Evolutionary conservation across 2,113 vertebrate genomes (phyloP).

Genomic region (Apistogramma diplotaenia): DNA sequence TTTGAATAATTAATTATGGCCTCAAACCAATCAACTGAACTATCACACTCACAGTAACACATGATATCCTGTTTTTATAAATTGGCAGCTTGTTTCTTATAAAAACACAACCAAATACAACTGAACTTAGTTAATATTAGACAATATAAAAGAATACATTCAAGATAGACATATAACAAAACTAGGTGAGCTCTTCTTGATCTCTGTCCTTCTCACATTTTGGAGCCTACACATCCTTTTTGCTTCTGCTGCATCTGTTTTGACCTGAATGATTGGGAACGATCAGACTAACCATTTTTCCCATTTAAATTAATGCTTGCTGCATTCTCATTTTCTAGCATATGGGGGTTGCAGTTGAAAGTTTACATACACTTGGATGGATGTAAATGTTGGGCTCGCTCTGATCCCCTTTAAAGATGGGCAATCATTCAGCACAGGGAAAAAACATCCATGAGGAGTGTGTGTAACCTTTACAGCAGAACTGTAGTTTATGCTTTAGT

Average conservation of each 20-base stretch:
- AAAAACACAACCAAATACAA: neutral
- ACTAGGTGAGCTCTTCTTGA: no score
- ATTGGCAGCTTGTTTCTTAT: no score
- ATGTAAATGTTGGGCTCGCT: neutral
- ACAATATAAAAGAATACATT: neutral
- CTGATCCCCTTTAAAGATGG: neutral
- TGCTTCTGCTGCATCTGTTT: neutral
- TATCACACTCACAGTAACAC: neutral
- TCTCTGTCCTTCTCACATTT: neutral
- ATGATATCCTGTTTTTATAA: neutral
- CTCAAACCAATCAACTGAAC: neutral
- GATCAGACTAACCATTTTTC: neutral
- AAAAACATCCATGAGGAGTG: neutral
- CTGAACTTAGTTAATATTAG: neutral
- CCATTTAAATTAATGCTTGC: neutral
- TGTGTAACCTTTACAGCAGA: neutral
- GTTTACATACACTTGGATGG: neutral
- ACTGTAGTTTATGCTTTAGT: neutral
- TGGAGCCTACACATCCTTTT: neutral
- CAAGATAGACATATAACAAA: no score
- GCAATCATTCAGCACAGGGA: no score
- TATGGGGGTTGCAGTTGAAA: neutral
- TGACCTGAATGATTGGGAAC: neutral
- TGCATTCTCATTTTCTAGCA: neutral
- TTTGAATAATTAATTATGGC: neutral